Base-by-base conservation (phyloP, 2,888 invertebrate species). In the Fabriciana adippe region DNA sequence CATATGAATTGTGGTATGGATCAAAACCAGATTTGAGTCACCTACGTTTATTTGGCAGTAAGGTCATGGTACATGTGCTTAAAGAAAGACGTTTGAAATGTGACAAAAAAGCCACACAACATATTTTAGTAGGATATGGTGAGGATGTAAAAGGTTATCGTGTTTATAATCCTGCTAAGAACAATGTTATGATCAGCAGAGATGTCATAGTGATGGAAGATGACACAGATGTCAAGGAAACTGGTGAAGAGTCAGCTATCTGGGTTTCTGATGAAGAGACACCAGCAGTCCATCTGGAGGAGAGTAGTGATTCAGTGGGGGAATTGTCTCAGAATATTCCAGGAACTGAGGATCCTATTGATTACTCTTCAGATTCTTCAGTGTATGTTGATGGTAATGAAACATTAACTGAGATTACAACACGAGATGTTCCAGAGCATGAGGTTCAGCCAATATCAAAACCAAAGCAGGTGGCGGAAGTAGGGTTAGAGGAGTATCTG, bases 81-180 rank as follows among this genome's bases (percentile, higher is more conserved):
- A 31, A 31, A 6, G 31, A 31, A 6, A 2, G 31, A 3, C 31
- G 31, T 6, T 31, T 31, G 31, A 31, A 31, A 6, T 31, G 31
- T 4, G 31, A 31, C 6, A 31, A 31, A 6, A 31, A 31, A 6
- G 3, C 31, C 6, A 41, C 45, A 16, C 54, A 62, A 21, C 53
- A 35, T 41, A 63, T 63, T 55, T 54, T 63, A 63, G 63, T 63
- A 55, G 54, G 63, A 14, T 54, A 54, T 63, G 26, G 54, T 18
- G 63, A 55, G 47, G 21, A 63, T 47, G 47, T 63, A 47, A 55
- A 63, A 48, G 55, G 31, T 13, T 63, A 63, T 47, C 47, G 55
- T 8, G 45, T 63, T 45, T 55, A 63, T 16, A 54, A 63, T 63
- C 55, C 54, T 55, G 21, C 47, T 15, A 63, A 63, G 54, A 63